These are phyloP conservation scores for Metalampra italica DNA, from an alignment of 2,888 invertebrate genomes.

Conservation along the genomic window DNA sequence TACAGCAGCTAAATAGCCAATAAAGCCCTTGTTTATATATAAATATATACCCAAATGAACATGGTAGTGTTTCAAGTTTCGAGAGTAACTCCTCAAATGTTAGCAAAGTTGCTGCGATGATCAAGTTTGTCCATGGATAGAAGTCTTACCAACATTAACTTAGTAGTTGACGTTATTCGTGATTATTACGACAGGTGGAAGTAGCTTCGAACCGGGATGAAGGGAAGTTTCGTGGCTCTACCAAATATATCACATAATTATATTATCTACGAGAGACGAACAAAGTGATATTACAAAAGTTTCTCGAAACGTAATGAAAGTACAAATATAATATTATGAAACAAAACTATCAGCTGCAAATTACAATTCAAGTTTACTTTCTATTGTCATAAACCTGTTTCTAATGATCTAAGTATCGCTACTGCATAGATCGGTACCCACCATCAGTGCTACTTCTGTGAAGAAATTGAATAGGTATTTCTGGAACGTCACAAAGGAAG, in stretches of 20 bases:
- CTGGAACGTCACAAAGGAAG: conserved; percentile 1
- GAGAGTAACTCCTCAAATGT: conserved; percentile 7
- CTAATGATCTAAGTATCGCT: neutral
- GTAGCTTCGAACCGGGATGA: conserved; percentile 8
- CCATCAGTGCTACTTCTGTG: neutral
- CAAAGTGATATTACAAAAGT: neutral
- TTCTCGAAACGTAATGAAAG: neutral
- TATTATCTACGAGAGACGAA: neutral
- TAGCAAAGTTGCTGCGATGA: conserved; percentile 19
- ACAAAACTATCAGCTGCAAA: neutral
- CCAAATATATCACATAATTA: neutral
- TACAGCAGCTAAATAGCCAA: neutral
- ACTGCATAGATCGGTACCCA: neutral
- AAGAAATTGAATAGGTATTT: conserved; percentile 2
- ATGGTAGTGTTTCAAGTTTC: conserved; percentile 5
- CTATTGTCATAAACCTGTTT: neutral
- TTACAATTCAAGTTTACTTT: neutral
- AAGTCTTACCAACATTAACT: conserved; percentile 27
- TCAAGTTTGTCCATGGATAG: conserved; percentile 26
- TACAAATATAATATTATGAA: neutral
- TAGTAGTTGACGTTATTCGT: conserved; percentile 18
- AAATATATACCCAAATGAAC: neutral
- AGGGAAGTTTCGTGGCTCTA: conserved; percentile 7
- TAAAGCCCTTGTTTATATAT: neutral
- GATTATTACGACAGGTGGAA: conserved; percentile 19